A percentile compares a stretch with the other conserved stretches of the same genome.
These are phyloP conservation scores for Zaprionus gabonicus DNA, from an alignment of 1,140 invertebrate species.

Conservation along the genomic window DNA sequence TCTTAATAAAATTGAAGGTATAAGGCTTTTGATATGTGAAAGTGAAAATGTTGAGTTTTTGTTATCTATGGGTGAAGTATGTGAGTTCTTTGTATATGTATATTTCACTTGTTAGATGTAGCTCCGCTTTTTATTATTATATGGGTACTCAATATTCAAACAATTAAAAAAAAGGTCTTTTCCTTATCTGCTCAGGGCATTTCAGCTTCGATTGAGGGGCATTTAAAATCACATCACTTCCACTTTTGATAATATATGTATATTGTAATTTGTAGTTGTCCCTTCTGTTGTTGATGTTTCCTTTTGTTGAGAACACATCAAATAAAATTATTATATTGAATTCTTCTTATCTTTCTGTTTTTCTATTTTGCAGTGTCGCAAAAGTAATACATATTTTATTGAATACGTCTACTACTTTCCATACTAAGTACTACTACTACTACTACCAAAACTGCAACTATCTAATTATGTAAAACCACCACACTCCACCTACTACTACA, in stretches of 20 bases:
- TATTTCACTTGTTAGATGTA: neutral
- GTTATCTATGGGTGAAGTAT: neutral
- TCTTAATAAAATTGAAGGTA: constrained; percentile 14
- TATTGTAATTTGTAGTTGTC: constrained; percentile 12
- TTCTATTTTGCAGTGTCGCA: constrained; percentile 82
- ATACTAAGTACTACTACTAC: constrained; percentile 56
- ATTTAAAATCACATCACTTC: neutral
- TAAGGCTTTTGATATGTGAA: neutral
- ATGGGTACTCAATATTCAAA: neutral
- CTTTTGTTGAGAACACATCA: neutral
- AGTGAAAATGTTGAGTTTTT: neutral
- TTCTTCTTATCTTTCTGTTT: constrained; percentile 62
- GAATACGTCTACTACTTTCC: constrained; percentile 47
- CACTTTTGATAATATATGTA: neutral
- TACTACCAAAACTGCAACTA: constrained; percentile 43
- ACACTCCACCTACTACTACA: constrained; percentile 35
- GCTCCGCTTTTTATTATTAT: neutral
- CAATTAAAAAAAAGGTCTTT: neutral
- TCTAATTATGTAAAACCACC: constrained; percentile 28
- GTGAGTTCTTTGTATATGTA: neutral
- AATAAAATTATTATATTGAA: constrained; percentile 58
- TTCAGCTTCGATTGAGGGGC: neutral
- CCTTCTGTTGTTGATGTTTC: constrained; percentile 13
- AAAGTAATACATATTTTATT: constrained; percentile 75
- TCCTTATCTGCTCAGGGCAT: neutral